Conservation (phyloP, 2,113 vertebrate species). For the Rhodinocichla rosea region DNA sequence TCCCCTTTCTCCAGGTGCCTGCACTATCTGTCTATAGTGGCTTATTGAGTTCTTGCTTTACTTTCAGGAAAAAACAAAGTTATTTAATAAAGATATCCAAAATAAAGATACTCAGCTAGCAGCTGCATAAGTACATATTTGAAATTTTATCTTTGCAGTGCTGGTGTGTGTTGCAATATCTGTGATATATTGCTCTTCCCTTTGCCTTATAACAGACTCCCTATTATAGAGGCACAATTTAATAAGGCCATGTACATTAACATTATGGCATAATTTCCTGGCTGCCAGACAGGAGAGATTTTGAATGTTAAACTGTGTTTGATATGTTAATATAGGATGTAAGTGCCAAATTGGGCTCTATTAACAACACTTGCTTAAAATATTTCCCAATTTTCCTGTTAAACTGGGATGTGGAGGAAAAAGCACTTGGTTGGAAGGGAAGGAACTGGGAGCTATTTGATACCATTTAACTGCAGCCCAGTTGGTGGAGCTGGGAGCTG, state of each 20-base stretch:
- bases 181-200: conserved; percentile 4
- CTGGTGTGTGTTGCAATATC: neutral
- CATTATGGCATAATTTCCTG: conserved; percentile 49
- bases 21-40: neutral
- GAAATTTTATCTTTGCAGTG: conserved; percentile 1
- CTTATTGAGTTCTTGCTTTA: neutral
- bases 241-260: conserved; percentile 56
- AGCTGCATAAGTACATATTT: neutral
- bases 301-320: conserved; percentile 52
- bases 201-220: conserved; percentile 27
- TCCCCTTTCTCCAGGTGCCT: neutral
- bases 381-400: conserved; percentile 20
- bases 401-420: neutral
- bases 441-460: neutral
- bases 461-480: neutral
- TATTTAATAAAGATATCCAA: neutral
- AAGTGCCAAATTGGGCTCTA: conserved; percentile 32
- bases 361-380: conserved; percentile 47
- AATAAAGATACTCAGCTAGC: neutral
- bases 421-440: neutral
- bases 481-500: neutral
- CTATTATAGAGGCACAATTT: conserved; percentile 47
- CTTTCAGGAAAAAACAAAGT: neutral
- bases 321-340: conserved; percentile 40
- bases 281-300: conserved; percentile 49